A percentile compares a stretch with the other conserved stretches of the same genome.
Conservation (phyloP, 2,888 invertebrate genomes). For the Cheilosia vernalis region DNA sequence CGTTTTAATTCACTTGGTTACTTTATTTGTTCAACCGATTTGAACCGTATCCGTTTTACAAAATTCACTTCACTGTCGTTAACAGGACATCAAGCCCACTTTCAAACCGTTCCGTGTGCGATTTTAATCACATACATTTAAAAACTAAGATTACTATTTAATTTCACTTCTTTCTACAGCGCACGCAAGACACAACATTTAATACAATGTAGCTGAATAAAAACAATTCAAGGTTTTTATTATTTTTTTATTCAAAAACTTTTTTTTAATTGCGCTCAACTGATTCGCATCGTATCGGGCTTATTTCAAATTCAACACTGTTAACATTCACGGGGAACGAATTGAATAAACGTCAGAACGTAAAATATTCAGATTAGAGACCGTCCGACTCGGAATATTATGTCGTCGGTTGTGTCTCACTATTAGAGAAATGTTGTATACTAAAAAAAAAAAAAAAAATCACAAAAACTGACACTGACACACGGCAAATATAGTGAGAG, state of each 20-base stretch:
- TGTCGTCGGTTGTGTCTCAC: slow-evolving; percentile 20
- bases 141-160: slow-evolving; percentile 22
- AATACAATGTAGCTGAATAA: slow-evolving; percentile 17
- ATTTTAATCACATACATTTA: slow-evolving; percentile 1
- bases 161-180: slow-evolving; percentile 13
- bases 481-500: slow-evolving; percentile 14
- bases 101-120: slow-evolving; percentile 37
- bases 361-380: slow-evolving; percentile 16
- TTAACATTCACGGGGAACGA: slow-evolving; percentile 31
- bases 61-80: not conserved
- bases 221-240: slow-evolving; percentile 67
- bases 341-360: slow-evolving; percentile 56
- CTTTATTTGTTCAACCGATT: not conserved
- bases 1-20: not conserved
- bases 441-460: slow-evolving; percentile 33
- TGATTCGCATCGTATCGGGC: slow-evolving; percentile 48
- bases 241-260: slow-evolving; percentile 36
- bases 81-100: slow-evolving; percentile 26
- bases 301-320: slow-evolving; percentile 64
- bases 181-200: slow-evolving; percentile 25
- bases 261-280: slow-evolving; percentile 62
- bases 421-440: slow-evolving; percentile 41
- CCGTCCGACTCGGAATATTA: slow-evolving; percentile 37
- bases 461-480: slow-evolving; percentile 44
- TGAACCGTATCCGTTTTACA: slow-evolving; percentile 24